Conservation (phyloP, 2,113 vertebrate species). For the Channa argus region DNA sequence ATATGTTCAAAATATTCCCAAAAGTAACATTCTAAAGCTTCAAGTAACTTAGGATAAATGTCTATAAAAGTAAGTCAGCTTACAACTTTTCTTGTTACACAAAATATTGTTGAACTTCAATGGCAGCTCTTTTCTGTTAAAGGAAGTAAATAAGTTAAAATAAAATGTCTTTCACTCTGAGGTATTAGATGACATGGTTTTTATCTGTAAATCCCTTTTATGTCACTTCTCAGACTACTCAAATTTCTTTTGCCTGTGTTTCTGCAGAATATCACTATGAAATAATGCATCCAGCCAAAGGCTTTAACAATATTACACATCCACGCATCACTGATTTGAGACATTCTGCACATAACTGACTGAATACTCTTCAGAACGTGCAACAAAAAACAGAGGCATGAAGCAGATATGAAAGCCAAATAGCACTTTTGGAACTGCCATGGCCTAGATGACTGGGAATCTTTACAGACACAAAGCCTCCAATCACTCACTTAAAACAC, state of each 20-base stretch:
- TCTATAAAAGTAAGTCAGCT: too few species aligned
- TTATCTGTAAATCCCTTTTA: not conserved
- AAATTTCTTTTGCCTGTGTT: not conserved
- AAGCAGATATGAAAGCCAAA: not conserved
- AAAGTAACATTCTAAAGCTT: too few species aligned
- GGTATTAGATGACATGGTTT: not conserved
- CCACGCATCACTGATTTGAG: not conserved
- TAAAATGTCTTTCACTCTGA: not conserved
- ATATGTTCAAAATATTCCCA: too few species aligned
- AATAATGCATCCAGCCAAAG: not conserved
- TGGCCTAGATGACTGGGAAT: too few species aligned
- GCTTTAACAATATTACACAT: not conserved
- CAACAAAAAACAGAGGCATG: not conserved
- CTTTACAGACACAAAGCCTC: not conserved
- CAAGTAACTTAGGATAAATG: too few species aligned
- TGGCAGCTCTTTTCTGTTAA: too few species aligned
- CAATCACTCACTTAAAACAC: not conserved
- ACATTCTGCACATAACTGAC: not conserved
- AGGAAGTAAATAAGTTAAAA: too few species aligned
- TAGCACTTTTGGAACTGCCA: too few species aligned
- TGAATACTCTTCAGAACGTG: constrained; percentile 1
- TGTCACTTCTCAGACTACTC: not conserved
- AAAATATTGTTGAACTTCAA: too few species aligned
- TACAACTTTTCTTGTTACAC: too few species aligned
- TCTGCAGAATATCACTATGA: not conserved